phyloP scores from a whole-genome alignment of 1,140 invertebrate species.

The Drosophila varians region DNA sequence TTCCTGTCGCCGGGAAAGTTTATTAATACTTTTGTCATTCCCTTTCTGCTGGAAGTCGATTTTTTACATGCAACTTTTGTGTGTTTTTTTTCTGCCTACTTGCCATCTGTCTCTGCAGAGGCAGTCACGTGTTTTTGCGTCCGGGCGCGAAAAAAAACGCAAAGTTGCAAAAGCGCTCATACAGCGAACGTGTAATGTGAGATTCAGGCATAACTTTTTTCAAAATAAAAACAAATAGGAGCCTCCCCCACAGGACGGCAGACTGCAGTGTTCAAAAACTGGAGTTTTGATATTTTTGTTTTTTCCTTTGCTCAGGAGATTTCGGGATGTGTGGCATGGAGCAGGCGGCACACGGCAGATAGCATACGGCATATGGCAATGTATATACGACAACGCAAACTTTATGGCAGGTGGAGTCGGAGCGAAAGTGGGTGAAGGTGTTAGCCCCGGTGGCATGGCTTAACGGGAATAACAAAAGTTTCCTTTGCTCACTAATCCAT shows the following conservation, averaged over 20 bases:
- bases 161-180: conserved; percentile 34
- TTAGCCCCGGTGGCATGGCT: conserved; percentile 13
- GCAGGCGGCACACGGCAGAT: conserved; percentile 13
- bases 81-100: conserved; percentile 14
- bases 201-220: conserved; percentile 60
- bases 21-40: conserved; percentile 43
- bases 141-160: conserved; percentile 39
- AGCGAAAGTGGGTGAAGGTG: not conserved
- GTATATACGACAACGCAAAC: conserved; percentile 54
- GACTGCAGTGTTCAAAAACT: conserved; percentile 17
- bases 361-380: conserved; percentile 8
- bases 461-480: conserved; percentile 40
- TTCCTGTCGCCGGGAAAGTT: conserved; percentile 29
- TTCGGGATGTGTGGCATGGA: conserved; percentile 6
- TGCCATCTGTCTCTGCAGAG: conserved; percentile 20
- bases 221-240: conserved; percentile 7
- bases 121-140: conserved; percentile 51
- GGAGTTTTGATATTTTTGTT: conserved; percentile 41
- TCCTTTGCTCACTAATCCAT: conserved; percentile 57
- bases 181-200: conserved; percentile 37
- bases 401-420: conserved; percentile 58
- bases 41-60: conserved; percentile 9
- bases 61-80: conserved; percentile 12
- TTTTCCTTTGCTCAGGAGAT: conserved; percentile 57
- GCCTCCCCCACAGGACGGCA: conserved; percentile 51